Conservation (phyloP, 2,113 vertebrate genomes). For the Spizaetus ornatus region DNA sequence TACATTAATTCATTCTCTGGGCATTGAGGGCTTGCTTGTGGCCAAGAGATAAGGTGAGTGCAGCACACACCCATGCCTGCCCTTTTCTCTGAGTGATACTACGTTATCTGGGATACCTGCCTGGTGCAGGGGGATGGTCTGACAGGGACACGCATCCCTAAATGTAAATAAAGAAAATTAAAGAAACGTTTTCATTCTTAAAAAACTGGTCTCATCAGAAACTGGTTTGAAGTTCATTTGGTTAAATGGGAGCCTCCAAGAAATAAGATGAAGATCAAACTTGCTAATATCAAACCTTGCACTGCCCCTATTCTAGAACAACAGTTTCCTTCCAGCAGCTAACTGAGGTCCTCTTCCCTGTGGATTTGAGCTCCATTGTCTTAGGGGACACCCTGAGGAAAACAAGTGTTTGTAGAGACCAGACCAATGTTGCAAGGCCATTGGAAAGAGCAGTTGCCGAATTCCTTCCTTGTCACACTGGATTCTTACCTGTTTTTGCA, state of each 20-base stretch:
- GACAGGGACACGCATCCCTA: neutral
- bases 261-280: neutral
- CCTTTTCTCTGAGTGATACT: neutral
- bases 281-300: neutral
- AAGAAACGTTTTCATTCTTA: neutral
- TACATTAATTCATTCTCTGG: neutral
- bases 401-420: neutral
- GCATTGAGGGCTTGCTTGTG: neutral
- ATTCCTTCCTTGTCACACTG: neutral
- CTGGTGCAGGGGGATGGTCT: constrained; percentile 1
- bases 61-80: constrained; percentile 10
- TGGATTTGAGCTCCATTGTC: neutral
- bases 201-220: neutral
- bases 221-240: neutral
- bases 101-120: constrained; percentile 46
- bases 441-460: neutral
- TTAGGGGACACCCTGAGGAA: neutral
- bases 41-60: constrained; percentile 35
- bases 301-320: neutral
- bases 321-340: neutral
- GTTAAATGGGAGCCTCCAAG: neutral
- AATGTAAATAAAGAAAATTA: neutral
- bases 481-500: neutral
- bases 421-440: neutral
- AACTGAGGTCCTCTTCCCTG: neutral